Conservation (phyloP, 2,113 vertebrate species). For the Microcebus murinus region DNA sequence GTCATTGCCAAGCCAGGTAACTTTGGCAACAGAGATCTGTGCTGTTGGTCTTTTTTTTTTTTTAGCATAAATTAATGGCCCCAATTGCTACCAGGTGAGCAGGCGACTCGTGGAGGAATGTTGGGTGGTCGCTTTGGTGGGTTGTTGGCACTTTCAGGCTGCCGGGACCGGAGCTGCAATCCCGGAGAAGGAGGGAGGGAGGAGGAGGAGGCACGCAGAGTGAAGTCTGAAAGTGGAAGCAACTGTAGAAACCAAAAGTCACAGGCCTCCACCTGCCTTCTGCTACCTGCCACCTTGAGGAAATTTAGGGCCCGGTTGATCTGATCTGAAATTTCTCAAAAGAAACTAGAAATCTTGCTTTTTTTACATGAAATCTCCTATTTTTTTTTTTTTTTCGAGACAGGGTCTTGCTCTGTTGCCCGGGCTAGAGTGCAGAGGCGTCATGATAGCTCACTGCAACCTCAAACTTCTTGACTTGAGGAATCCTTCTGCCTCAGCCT, state of each 20-base stretch:
- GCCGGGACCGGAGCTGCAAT: neutral
- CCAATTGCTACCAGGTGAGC: slow-evolving; percentile 30
- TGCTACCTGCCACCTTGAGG: neutral
- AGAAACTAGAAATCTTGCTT: neutral
- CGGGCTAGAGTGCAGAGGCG: too few relatives aligned
- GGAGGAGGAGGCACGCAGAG: too few relatives aligned
- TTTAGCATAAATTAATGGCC: slow-evolving; percentile 5
- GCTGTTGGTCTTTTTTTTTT: neutral
- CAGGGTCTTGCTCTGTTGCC: too few relatives aligned
- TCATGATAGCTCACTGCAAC: too few relatives aligned
- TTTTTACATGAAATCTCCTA: neutral
- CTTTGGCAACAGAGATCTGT: slow-evolving; percentile 51
- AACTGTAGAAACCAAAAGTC: neutral
- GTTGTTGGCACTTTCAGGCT: neutral
- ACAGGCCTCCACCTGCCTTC: neutral
- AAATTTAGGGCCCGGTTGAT: neutral
- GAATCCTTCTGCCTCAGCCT: too few relatives aligned
- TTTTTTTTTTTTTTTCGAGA: too few relatives aligned
- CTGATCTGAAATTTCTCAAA: neutral
- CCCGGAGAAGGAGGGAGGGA: neutral
- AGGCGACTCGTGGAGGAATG: neutral
- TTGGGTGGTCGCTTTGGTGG: neutral
- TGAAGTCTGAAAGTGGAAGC: neutral
- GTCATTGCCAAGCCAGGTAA: slow-evolving; percentile 29
- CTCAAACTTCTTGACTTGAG: too few relatives aligned